phyloP scores from a whole-genome alignment of 2,888 invertebrate species.

The Sphaerophoria taeniata region DNA sequence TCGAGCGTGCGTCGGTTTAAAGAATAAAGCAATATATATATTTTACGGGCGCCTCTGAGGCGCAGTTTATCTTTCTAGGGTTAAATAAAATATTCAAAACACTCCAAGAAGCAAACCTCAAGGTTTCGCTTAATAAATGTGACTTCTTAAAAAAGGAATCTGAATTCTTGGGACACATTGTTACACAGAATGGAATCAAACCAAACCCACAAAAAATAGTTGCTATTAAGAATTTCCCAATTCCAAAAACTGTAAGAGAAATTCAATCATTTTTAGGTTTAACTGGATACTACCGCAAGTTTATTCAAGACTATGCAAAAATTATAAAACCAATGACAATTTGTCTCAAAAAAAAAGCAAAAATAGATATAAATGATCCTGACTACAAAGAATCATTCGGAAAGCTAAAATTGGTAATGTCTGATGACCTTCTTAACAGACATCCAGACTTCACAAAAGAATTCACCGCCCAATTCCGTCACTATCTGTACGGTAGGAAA shows the following conservation, averaged over 20 bases:
- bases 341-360: neutral
- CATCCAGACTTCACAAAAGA: slow-evolving; percentile 7
- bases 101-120: too few species aligned
- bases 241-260: too few species aligned
- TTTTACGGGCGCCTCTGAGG: too few species aligned
- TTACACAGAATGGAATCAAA: slow-evolving; percentile 4
- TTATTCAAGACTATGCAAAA: too few species aligned
- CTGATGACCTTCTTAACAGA: neutral
- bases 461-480: slow-evolving; percentile 77
- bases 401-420: slow-evolving; percentile 5
- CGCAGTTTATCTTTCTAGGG: too few species aligned
- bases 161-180: slow-evolving; percentile 12
- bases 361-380: neutral
- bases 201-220: slow-evolving; percentile 3
- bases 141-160: neutral
- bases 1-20: too few species aligned
- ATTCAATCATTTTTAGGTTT: slow-evolving; percentile 10
- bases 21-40: too few species aligned
- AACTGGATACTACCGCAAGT: neutral
- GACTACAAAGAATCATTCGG: neutral
- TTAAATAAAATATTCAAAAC: too few species aligned
- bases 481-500: slow-evolving; percentile 75
- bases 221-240: slow-evolving; percentile 4
- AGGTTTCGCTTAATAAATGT: too few species aligned
- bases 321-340: too few species aligned